Evolutionary conservation across 1,140 invertebrate genomes (phyloP), one percentile per base, ranked within the genome.

Genomic region (Orchestia grillus): DNA sequence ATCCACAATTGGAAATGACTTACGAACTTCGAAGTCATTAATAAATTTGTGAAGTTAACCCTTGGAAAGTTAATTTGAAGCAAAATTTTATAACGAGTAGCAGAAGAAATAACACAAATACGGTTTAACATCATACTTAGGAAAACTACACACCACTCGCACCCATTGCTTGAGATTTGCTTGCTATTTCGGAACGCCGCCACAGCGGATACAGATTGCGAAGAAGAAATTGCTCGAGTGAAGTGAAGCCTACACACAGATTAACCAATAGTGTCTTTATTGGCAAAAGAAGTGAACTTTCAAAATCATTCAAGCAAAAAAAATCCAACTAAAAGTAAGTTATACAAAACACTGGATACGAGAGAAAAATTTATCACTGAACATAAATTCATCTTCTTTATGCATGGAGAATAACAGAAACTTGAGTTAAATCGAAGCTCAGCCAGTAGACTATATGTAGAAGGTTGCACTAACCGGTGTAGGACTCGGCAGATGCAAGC

Each of bases 401-500:
- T 77, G 28, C 11, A 77, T 36, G 3, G 62, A 36, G 28, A 77
- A 77, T 77, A 19, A 36, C 11, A 77, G 36, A 36, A 36, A 36
- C 36, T 77, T 36, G 11, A 23, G 11, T 77, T 1, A 77, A 77
- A 77, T 77, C 36, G 62, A 77, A 15, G 28, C 62, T 23, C 62
- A 77, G 11, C 28, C 28, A 77, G 28, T 36, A 3, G 28, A 77
- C n/a, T n/a, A n/a, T n/a, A 77, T 28, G 36, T 36, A 3, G 62
- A 15, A 28, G 36, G 15, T 77, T 77, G 62, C 62, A 45, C 92
- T 94, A 44, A 94, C 92, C 92, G 15, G 92, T 1, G 40, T 45
- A 94, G 11, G 92, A 45, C 43, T 94, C 92, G 28, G 96, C 62
- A 95, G 87, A 96, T n/a, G 28, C 91, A 44, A 94, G 53, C 44